These are phyloP conservation scores for Acleris sparsana DNA, from an alignment of 2,888 invertebrate genomes.

Conservation along the genomic window DNA sequence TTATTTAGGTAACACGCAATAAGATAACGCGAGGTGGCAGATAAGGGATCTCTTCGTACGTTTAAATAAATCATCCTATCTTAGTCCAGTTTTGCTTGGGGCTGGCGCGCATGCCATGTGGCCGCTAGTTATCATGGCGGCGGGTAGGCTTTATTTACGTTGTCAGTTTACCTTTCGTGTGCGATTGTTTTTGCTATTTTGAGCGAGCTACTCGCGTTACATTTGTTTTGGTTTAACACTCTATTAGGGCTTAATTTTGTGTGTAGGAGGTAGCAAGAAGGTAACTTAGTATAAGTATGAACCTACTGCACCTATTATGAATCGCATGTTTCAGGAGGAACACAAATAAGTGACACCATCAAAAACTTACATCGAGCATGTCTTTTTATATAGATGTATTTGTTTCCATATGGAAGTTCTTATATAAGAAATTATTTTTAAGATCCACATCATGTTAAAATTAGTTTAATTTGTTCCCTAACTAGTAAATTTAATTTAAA, in stretches of 20 bases:
- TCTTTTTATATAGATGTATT: too few relatives aligned
- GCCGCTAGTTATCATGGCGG: conserved; percentile 14
- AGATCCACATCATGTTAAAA: too few relatives aligned
- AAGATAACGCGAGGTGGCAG: conserved; percentile 83
- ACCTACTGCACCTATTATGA: neutral
- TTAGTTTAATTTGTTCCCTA: too few relatives aligned
- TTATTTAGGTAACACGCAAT: conserved; percentile 85
- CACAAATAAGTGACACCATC: too few relatives aligned
- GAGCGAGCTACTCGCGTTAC: conserved; percentile 1
- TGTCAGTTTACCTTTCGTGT: conserved; percentile 47
- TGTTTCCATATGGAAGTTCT: too few relatives aligned
- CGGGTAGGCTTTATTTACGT: conserved; percentile 61
- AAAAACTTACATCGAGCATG: too few relatives aligned
- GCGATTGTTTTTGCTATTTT: conserved; percentile 44
- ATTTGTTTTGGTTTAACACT: neutral
- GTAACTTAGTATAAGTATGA: neutral
- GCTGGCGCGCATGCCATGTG: conserved; percentile 32
- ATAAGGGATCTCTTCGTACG: conserved; percentile 76
- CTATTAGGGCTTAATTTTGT: conserved; percentile 12
- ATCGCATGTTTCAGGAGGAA: too few relatives aligned
- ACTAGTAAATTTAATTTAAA: too few relatives aligned
- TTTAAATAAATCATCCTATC: conserved; percentile 76
- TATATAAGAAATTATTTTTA: too few relatives aligned
- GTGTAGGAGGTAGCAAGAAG: conserved; percentile 4
- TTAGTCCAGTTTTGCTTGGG: conserved; percentile 40